Evolutionary conservation across 2,113 vertebrate species (phyloP).

Genomic region (Crotophaga sulcirostris): DNA sequence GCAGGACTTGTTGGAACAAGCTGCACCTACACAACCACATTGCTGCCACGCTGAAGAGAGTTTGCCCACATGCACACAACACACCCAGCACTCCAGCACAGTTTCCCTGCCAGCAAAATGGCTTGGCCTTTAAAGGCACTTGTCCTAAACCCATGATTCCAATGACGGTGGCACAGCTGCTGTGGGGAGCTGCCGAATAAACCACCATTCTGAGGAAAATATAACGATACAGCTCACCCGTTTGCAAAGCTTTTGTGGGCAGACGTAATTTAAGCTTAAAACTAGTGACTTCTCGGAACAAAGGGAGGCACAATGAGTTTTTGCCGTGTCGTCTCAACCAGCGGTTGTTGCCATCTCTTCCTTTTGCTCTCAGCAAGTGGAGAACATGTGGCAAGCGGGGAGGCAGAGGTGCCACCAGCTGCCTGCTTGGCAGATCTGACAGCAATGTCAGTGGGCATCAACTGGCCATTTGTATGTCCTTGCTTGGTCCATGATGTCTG

Average conservation of each 20-base stretch:
- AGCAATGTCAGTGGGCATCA: background rate
- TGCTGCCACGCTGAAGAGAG: background rate
- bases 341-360: background rate
- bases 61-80: background rate
- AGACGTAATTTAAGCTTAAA: rapidly evolving
- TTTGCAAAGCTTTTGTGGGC: background rate
- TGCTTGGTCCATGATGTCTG: rapidly evolving
- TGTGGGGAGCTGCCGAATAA: rapidly evolving
- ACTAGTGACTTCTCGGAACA: background rate
- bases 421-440: background rate
- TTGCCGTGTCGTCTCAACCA: rapidly evolving
- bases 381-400: rapidly evolving
- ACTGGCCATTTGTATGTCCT: background rate
- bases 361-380: rapidly evolving
- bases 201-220: background rate
- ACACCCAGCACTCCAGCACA: background rate
- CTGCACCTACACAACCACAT: background rate
- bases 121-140: background rate
- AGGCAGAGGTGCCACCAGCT: background rate
- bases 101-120: rapidly evolving
- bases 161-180: rapidly evolving
- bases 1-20: rapidly evolving
- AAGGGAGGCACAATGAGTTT: rapidly evolving
- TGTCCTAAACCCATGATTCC: background rate
- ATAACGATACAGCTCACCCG: rapidly evolving